Evolutionary conservation across 2,888 invertebrate genomes (phyloP).

Genomic region (Girardia tigrina): DNA sequence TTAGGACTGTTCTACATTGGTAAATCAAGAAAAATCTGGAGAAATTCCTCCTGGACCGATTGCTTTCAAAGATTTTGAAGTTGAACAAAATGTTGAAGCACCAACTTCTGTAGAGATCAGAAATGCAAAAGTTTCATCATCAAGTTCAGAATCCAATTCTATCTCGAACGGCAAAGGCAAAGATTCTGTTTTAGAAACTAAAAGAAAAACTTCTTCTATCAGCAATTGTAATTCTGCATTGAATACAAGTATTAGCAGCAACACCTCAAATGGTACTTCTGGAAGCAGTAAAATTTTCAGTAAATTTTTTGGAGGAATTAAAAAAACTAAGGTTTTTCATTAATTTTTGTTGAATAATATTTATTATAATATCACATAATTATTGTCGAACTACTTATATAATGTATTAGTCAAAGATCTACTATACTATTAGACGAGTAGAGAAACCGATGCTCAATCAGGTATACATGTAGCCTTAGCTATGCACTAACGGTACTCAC

Average conservation of each 20-base stretch:
- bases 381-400: no score
- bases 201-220: not conserved
- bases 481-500: no score
- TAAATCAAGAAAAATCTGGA: not conserved
- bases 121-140: no score
- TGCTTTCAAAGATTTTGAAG: not conserved
- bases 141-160: not conserved
- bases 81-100: not conserved
- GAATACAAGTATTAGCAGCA: not conserved
- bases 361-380: no score
- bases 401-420: no score
- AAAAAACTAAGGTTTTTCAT: not conserved
- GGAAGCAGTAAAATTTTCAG: not conserved
- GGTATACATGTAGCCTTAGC: no score
- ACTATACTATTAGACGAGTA: no score
- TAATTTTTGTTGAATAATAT: not conserved
- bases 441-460: no score
- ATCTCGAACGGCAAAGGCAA: not conserved
- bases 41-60: not conserved
- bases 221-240: not conserved
- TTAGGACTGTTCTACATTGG: not conserved
- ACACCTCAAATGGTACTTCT: not conserved
- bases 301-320: not conserved
- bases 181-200: not conserved
- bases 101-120: not conserved